Evolutionary conservation across 2,113 vertebrate genomes (phyloP).

Genomic region (Cephalopterus ornatus): DNA sequence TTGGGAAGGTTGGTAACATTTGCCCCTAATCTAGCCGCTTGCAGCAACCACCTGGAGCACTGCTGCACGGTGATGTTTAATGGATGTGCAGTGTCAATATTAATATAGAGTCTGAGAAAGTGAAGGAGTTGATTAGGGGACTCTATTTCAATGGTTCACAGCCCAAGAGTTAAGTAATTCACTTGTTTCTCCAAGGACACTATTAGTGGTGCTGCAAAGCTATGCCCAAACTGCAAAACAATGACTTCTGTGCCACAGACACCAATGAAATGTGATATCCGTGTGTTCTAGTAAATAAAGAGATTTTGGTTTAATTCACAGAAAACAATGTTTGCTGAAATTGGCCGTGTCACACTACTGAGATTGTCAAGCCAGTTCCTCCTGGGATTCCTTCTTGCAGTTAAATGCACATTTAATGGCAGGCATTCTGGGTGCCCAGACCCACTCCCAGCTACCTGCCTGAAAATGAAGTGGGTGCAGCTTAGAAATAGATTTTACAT

Average conservation of each 20-base stretch:
- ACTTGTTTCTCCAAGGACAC: background rate
- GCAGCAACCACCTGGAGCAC: background rate
- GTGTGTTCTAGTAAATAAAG: background rate
- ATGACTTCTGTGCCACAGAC: background rate
- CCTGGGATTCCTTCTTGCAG: background rate
- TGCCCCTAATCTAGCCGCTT: background rate
- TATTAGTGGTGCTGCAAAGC: background rate
- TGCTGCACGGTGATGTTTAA: background rate
- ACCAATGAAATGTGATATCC: background rate
- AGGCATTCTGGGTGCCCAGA: background rate
- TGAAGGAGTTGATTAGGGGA: background rate
- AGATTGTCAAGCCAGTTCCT: background rate
- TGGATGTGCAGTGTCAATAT: background rate
- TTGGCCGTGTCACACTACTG: background rate
- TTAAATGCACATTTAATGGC: background rate
- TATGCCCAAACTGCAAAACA: background rate
- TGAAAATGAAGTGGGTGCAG: background rate
- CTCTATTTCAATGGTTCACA: background rate
- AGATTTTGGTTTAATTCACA: background rate
- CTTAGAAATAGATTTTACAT: background rate
- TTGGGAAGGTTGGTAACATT: background rate
- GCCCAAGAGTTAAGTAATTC: background rate
- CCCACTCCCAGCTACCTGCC: background rate
- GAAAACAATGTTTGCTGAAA: background rate
- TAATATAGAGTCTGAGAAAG: background rate